These are phyloP conservation scores for Drosophila kanekoi DNA, from an alignment of 2,888 invertebrate genomes.

Conservation along the genomic window DNA sequence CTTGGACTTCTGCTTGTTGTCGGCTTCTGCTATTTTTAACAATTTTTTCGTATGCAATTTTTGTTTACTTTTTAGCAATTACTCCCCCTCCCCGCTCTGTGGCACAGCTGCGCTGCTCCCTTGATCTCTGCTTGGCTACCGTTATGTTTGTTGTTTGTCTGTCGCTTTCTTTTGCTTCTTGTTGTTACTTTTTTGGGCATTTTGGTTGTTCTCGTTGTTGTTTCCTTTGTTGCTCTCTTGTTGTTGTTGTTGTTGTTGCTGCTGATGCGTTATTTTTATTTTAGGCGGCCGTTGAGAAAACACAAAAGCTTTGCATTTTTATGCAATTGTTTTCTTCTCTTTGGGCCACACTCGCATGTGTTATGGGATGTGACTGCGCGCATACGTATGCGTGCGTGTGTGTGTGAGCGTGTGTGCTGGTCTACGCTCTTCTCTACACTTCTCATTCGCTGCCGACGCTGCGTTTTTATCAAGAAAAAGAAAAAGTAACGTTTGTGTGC, in stretches of 20 bases:
- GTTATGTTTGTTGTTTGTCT: conserved; percentile 72
- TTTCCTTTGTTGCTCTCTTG: conserved; percentile 15
- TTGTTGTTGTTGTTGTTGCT: conserved; percentile 28
- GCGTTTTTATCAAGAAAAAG: conserved; percentile 75
- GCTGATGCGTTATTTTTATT: conserved; percentile 67
- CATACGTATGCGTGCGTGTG: conserved; percentile 15
- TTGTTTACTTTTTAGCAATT: conserved; percentile 55
- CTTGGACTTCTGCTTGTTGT: conserved; percentile 21
- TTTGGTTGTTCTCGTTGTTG: conserved; percentile 27
- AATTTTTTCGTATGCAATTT: conserved; percentile 57
- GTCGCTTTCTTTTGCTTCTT: conserved; percentile 60
- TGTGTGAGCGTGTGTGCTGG: conserved; percentile 23
- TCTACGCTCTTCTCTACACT: conserved; percentile 69
- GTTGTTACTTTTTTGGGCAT: conserved; percentile 46
- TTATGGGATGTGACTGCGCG: conserved; percentile 25
- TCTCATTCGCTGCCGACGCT: conserved; percentile 72
- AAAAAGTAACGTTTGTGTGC: conserved; percentile 72
- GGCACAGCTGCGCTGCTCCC: conserved; percentile 1
- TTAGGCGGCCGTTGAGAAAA: conserved; percentile 73
- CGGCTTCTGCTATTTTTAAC: conserved; percentile 56
- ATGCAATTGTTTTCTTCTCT: conserved; percentile 40
- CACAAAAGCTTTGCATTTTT: conserved; percentile 73
- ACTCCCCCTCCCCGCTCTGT: not conserved
- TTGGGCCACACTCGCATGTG: conserved; percentile 11
- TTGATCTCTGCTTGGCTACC: conserved; percentile 34